Evolutionary conservation across 64 coral and sea anemone genomes (phyloP).

Genomic region (Cladopsammia gracilis): DNA sequence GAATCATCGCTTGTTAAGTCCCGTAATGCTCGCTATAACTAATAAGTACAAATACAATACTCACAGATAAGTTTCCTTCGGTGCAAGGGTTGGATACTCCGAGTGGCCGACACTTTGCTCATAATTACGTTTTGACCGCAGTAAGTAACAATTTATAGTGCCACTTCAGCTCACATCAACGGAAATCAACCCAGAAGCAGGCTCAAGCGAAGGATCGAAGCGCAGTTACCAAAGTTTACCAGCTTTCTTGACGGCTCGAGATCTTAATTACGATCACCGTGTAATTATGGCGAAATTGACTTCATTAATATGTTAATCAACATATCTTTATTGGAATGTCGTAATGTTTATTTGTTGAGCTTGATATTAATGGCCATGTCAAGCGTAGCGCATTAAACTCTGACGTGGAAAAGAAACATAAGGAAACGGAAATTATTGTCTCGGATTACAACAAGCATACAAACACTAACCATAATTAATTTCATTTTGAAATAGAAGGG

Average conservation of each 20-base stretch:
- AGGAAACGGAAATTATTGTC: too few relatives aligned
- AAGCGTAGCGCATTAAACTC: not conserved
- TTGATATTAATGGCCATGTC: conserved; percentile 12
- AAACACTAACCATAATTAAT: too few relatives aligned
- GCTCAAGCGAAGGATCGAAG: not conserved
- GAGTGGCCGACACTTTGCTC: not conserved
- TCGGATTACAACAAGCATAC: too few relatives aligned
- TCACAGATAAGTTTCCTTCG: not conserved
- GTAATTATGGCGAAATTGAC: conserved; percentile 12
- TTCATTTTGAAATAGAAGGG: too few relatives aligned
- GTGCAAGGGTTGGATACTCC: not conserved
- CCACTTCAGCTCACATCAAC: not conserved
- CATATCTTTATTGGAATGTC: not conserved
- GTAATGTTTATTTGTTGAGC: conserved; percentile 7
- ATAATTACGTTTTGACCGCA: not conserved
- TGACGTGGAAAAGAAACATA: too few relatives aligned
- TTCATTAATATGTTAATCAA: conserved; percentile 12
- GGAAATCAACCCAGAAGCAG: not conserved
- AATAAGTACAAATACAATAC: too few relatives aligned
- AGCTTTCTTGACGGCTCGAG: not conserved
- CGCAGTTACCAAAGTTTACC: not conserved
- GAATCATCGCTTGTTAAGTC: too few relatives aligned
- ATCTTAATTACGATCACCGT: not conserved
- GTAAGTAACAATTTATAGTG: too few relatives aligned
- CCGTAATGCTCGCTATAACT: too few relatives aligned